A percentile compares a stretch with the other conserved stretches of the same genome.
phyloP scores from a whole-genome alignment of 1,140 invertebrate genomes.

The Danaus melanippus region DNA sequence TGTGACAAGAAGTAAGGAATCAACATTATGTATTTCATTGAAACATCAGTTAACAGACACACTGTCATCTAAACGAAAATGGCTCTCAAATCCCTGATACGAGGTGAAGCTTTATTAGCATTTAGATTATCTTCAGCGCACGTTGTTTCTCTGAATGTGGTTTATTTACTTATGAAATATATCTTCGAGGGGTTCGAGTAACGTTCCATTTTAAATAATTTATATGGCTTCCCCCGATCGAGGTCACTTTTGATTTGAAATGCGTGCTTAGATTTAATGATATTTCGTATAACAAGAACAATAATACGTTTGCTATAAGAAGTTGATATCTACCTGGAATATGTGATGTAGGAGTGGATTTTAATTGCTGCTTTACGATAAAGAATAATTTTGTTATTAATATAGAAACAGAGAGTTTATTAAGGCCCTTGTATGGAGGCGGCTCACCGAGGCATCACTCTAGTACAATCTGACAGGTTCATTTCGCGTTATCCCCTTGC shows the following conservation, averaged over 20 bases:
- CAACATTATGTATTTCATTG: too few species aligned
- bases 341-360: too few species aligned
- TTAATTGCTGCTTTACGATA: too few species aligned
- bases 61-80: slow-evolving; percentile 19
- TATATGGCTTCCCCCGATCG: slow-evolving; percentile 4
- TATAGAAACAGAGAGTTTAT: too few species aligned
- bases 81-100: slow-evolving; percentile 25
- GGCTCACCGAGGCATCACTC: slow-evolving; percentile 24
- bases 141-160: slow-evolving; percentile 19
- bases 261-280: too few species aligned
- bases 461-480: slow-evolving; percentile 54
- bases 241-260: too few species aligned
- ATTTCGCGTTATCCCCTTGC: slow-evolving; percentile 42
- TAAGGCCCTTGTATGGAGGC: too few species aligned
- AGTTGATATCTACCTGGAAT: slow-evolving; percentile 12
- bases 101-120: slow-evolving; percentile 32
- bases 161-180: slow-evolving; percentile 24
- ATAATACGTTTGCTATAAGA: not conserved
- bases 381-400: too few species aligned
- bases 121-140: slow-evolving; percentile 38
- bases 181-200: not conserved
- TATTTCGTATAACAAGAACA: too few species aligned
- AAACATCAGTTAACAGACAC: not conserved
- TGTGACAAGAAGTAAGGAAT: too few species aligned
- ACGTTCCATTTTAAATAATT: too few species aligned